phyloP scores from a whole-genome alignment of 2,797 vertebrate species.

The Champsocephalus esox region DNA sequence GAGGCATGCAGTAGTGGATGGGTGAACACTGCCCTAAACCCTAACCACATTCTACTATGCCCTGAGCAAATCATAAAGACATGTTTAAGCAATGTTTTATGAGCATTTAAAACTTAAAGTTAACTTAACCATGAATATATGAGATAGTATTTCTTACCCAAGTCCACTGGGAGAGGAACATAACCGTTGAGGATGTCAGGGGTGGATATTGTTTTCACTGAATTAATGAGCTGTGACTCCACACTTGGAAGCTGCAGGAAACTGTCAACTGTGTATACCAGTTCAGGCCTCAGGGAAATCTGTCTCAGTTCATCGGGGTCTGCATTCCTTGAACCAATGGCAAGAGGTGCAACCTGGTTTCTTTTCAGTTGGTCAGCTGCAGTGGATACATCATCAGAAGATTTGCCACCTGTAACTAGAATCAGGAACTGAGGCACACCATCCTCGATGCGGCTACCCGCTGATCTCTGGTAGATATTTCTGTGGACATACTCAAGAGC shows the following conservation, averaged over 20 bases:
- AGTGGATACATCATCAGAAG: constrained; percentile 88
- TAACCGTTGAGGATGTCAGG: constrained; percentile 62
- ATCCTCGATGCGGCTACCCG: constrained; percentile 94
- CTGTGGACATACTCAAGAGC: constrained; percentile 91
- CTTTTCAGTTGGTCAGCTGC: constrained; percentile 88
- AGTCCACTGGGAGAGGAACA: constrained; percentile 9
- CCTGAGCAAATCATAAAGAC: background rate
- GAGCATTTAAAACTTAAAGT: background rate
- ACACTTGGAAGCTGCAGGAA: constrained; percentile 88
- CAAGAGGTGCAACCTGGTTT: constrained; percentile 86
- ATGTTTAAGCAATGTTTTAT: background rate
- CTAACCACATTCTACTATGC: no score
- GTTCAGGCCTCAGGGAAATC: constrained; percentile 90
- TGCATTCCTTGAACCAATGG: constrained; percentile 86
- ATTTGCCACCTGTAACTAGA: constrained; percentile 89
- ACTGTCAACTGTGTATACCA: constrained; percentile 85
- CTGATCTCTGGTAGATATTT: constrained; percentile 91
- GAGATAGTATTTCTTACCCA: constrained; percentile 68
- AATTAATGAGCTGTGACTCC: constrained; percentile 87
- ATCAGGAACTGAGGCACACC: constrained; percentile 94
- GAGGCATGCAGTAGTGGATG: background rate
- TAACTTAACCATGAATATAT: background rate
- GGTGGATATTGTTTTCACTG: constrained; percentile 85
- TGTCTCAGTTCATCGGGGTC: constrained; percentile 86
- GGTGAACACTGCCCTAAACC: background rate